Evolutionary conservation across 2,888 invertebrate species (phyloP), one percentile per base, ranked within the genome.

Genomic region (Athalia circularis): DNA sequence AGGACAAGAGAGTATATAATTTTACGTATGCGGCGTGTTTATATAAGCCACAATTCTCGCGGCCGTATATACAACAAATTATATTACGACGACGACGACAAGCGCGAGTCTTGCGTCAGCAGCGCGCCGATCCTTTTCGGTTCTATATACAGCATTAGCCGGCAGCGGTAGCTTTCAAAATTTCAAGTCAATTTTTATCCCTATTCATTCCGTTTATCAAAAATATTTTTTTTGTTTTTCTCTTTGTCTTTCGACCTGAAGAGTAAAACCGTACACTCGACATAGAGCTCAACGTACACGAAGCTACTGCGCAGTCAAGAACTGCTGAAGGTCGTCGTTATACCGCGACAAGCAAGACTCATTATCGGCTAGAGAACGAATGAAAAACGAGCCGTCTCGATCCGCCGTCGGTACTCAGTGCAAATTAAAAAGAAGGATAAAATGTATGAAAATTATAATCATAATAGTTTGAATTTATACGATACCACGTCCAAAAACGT

Each of bases 251-350:
- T n/a, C 48, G n/a, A 75, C 47, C 61, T 5, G 29, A 15, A 13
- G 45, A 50, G 11, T 15, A 29, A 62, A 75, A 62, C 50, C 15
- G 62, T 3, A 54, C 43, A 8, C 8, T n/a, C 29, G 15, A 11
- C 50, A 75, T 45, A 13, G 15, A 29, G 45, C 48, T 48, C 11
- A 75, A 54, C 61, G 59, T 59, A 43, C 48, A 29, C 48, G 29
- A 2, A 62, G 75, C 75, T 62, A 75, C 75, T 75, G 64, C 75
- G 75, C 75, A 75, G 75, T 59, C 75, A 64, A 62, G 75, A 75
- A 75, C 62, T 72, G 75, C 43, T 48, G 75, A 75, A 75, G 75
- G 75, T 75, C 75, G 75, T 75, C 62, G 62, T 15, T n/a, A n/a
- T 72, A 59, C 72, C 62, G 75, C 75, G 75, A 75, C 75, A 62